Percentiles rank a stretch among this genome's conserved stretches.
These are phyloP conservation scores for Xenus cinereus DNA, from an alignment of 2,113 vertebrate species.

Conservation along the genomic window DNA sequence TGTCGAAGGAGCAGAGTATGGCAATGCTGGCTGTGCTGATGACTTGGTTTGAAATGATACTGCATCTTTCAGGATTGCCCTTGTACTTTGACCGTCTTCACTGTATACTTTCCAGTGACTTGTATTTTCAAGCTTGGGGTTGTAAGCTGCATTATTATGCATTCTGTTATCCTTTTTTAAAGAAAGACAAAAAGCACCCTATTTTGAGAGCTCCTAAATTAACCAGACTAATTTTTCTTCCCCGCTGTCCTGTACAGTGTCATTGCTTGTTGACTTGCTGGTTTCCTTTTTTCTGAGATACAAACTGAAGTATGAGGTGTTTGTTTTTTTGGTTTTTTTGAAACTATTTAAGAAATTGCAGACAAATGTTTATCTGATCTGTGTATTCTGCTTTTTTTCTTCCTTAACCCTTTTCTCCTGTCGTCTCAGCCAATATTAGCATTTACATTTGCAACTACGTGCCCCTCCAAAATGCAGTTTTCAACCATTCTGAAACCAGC, in stretches of 20 bases:
- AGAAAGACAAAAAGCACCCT: background rate
- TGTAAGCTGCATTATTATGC: slow-evolving; percentile 45
- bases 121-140: slow-evolving; percentile 65
- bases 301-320: background rate
- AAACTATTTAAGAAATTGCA: slow-evolving; percentile 50
- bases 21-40: background rate
- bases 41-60: slow-evolving; percentile 11
- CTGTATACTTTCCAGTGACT: slow-evolving; percentile 64
- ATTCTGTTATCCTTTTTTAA: background rate
- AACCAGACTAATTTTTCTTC: background rate
- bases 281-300: slow-evolving; percentile 21
- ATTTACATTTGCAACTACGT: slow-evolving; percentile 70
- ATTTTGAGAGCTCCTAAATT: slow-evolving; percentile 32
- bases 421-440: slow-evolving; percentile 31
- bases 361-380: slow-evolving; percentile 57
- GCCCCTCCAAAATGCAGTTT: slow-evolving; percentile 72
- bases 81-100: slow-evolving; percentile 32
- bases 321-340: background rate
- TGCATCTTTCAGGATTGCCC: slow-evolving; percentile 59
- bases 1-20: background rate
- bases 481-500: slow-evolving; percentile 78
- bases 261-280: slow-evolving; percentile 64
- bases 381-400: slow-evolving; percentile 10
- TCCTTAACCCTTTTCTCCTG: background rate
- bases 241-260: background rate